Conservation (phyloP, 2,113 vertebrate genomes). For the Rhineura floridana region DNA sequence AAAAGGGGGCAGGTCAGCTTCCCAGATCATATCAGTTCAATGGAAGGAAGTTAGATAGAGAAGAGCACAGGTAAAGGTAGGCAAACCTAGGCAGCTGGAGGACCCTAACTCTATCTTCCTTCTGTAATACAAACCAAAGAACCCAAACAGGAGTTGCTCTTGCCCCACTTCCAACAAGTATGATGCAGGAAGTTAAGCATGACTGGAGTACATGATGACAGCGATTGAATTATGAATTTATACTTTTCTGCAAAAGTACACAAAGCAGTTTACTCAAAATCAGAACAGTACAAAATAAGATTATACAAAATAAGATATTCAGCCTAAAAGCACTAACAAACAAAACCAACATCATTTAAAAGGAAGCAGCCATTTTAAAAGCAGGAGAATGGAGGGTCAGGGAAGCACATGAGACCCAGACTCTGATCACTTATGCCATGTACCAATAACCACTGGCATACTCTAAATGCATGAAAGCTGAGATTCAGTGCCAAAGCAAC, state of each 20-base stretch:
- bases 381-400: background rate
- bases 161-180: too few species aligned
- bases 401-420: background rate
- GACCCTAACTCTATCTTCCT: too few species aligned
- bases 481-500: background rate
- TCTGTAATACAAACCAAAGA: too few species aligned
- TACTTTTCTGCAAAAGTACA: background rate
- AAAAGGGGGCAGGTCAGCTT: too few species aligned
- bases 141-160: too few species aligned
- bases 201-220: background rate
- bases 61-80: too few species aligned
- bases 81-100: too few species aligned
- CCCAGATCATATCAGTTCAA: too few species aligned
- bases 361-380: background rate
- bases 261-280: background rate
- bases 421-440: background rate
- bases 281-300: background rate
- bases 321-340: background rate
- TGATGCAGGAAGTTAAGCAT: background rate
- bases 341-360: too few species aligned
- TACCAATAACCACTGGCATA: background rate
- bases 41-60: too few species aligned
- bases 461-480: background rate
- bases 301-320: background rate
- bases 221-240: background rate